Percentiles rank a stretch among this genome's conserved stretches.
Evolutionary conservation across 92 coral and sea anemone genomes (phyloP).

Genomic region (Epizoanthus scotinus): DNA sequence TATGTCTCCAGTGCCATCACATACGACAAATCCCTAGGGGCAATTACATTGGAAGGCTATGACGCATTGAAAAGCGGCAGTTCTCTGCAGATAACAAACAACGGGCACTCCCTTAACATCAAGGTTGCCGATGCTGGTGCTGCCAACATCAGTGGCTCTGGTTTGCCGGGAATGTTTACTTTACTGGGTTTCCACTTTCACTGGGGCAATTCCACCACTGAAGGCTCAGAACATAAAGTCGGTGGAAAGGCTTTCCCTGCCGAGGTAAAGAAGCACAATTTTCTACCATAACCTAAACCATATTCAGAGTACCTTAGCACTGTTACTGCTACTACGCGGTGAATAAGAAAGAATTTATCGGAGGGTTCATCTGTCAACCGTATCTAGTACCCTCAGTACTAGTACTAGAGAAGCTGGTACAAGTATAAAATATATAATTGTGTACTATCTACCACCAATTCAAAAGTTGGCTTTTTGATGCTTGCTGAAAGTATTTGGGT

Average conservation of each 20-base stretch:
- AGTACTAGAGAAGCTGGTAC: no score
- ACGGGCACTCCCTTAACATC: slow-evolving; percentile 42
- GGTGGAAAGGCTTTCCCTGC: slow-evolving; percentile 63
- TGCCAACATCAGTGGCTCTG: slow-evolving; percentile 48
- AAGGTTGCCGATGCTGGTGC: neutral
- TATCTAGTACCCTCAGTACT: no score
- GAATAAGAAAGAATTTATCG: no score
- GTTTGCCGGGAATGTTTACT: slow-evolving; percentile 46
- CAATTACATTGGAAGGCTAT: slow-evolving; percentile 19
- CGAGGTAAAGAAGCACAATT: slow-evolving; percentile 51
- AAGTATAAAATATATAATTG: no score
- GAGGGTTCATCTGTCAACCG: no score
- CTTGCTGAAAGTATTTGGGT: no score
- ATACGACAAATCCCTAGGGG: slow-evolving; percentile 25
- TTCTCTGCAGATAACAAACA: slow-evolving; percentile 28
- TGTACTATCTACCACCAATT: no score
- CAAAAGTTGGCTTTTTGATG: no score
- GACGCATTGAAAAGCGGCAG: neutral
- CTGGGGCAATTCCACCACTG: slow-evolving; percentile 49
- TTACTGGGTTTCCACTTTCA: slow-evolving; percentile 54
- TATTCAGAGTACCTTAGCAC: no score
- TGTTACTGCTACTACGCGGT: no score
- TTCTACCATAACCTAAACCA: no score
- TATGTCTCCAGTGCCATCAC: slow-evolving; percentile 24
- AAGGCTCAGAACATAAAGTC: slow-evolving; percentile 70